These are phyloP conservation scores for Dysidea cf. avara DNA, from an alignment of 37 sponge, comb jelly and placozoan species.

Conservation along the genomic window DNA sequence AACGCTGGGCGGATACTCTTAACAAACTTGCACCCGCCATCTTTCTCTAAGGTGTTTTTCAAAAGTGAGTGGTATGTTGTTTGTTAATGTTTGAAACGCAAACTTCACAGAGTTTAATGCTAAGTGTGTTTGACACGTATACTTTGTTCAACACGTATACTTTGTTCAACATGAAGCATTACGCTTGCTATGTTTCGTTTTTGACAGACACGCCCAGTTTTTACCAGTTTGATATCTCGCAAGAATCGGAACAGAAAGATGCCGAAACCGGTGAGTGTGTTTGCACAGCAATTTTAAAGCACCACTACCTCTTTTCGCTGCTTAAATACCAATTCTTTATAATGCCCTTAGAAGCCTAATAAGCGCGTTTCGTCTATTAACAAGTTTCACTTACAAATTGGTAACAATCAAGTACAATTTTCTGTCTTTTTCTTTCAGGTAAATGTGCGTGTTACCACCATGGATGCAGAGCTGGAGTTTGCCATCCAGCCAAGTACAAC, in stretches of 20 bases:
- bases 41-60: slow-evolving; percentile 9
- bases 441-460: slow-evolving; percentile 91
- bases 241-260: slow-evolving; percentile 19
- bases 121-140: too few species aligned
- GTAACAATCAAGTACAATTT: background rate
- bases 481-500: slow-evolving; percentile 98
- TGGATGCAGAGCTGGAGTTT: slow-evolving; percentile 99
- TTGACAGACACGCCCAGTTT: too few species aligned
- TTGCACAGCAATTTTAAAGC: background rate
- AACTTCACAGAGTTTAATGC: too few species aligned
- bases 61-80: too few species aligned
- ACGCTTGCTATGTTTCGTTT: too few species aligned
- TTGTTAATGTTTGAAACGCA: too few species aligned
- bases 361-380: background rate
- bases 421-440: slow-evolving; percentile 30
- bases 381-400: too few species aligned
- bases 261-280: slow-evolving; percentile 59
- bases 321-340: background rate
- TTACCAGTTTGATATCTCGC: too few species aligned
- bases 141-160: too few species aligned
- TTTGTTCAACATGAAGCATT: too few species aligned
- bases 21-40: background rate
- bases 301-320: background rate
- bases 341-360: slow-evolving; percentile 5
- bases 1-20: slow-evolving; percentile 28